These are phyloP conservation scores for Latrodectus geometricus DNA, from an alignment of 1,140 invertebrate genomes.

Conservation along the genomic window DNA sequence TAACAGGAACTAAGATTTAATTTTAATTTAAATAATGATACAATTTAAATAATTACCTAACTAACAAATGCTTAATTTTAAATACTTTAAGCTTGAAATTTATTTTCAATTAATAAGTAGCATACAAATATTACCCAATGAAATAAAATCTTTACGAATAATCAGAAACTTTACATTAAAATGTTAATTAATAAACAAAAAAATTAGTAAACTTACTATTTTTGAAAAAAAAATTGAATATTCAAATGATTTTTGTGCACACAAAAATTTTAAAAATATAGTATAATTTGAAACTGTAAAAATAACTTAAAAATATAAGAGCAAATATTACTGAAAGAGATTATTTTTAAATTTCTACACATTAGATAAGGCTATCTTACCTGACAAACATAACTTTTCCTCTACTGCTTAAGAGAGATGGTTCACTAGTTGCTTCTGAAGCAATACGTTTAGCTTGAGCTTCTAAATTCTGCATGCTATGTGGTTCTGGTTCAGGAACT, in stretches of 20 bases:
- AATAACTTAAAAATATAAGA: not conserved
- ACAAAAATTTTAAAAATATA: not conserved
- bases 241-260: not conserved
- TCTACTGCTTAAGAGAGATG: constrained; percentile 65
- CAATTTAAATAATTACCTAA: no score
- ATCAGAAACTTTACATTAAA: no score
- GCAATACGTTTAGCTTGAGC: constrained; percentile 79
- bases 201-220: not conserved
- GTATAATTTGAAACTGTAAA: not conserved
- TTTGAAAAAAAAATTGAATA: not conserved
- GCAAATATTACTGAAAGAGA: not conserved
- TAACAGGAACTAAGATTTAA: no score
- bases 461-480: constrained; percentile 89
- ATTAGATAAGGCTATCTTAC: constrained; percentile 59
- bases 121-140: no score
- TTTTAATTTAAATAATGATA: no score
- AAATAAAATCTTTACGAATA: no score
- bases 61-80: no score
- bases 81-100: no score
- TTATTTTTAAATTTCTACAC: not conserved
- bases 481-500: constrained; percentile 78
- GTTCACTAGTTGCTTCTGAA: constrained; percentile 68
- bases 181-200: no score
- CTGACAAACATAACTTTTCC: constrained; percentile 70
- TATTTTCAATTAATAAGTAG: no score